These are phyloP conservation scores for Beroe ovata DNA, from an alignment of 37 sponge, comb jelly and placozoan species.

Conservation along the genomic window DNA sequence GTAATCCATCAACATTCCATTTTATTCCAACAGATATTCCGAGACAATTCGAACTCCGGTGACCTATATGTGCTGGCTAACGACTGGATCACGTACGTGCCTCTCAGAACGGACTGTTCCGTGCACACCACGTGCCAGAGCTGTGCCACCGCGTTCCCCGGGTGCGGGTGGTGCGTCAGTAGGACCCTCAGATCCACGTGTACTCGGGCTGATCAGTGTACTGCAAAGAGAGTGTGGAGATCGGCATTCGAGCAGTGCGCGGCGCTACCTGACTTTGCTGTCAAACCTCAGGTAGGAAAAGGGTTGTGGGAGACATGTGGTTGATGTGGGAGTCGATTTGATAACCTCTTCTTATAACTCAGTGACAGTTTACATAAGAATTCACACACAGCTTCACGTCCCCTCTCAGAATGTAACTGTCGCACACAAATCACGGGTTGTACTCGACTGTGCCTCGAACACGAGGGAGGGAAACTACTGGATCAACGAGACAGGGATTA, in stretches of 20 bases:
- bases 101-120: conserved; percentile 37
- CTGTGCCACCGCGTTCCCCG: conserved; percentile 42
- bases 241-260: conserved; percentile 43
- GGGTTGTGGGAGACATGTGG: too few relatives aligned
- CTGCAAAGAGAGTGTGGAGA: not conserved
- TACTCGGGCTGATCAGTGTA: conserved; percentile 30
- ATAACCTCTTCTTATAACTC: too few relatives aligned
- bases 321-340: too few relatives aligned
- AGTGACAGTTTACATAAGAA: too few relatives aligned
- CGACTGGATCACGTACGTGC: conserved; percentile 60
- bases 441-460: conserved; percentile 27
- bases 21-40: conserved; percentile 45
- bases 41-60: conserved; percentile 3
- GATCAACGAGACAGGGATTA: conserved; percentile 54
- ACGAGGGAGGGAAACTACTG: conserved; percentile 39
- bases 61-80: conserved; percentile 41
- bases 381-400: too few relatives aligned
- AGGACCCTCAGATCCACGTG: conserved; percentile 24
- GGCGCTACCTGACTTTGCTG: conserved; percentile 14
- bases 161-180: conserved; percentile 54
- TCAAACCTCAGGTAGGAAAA: conserved; percentile 33
- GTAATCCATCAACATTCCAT: too few relatives aligned
- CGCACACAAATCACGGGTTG: conserved; percentile 35
- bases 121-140: conserved; percentile 52
- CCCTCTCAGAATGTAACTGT: conserved; percentile 60